Conservation (phyloP, 2,113 vertebrate species). For the Etheostoma spectabile region DNA sequence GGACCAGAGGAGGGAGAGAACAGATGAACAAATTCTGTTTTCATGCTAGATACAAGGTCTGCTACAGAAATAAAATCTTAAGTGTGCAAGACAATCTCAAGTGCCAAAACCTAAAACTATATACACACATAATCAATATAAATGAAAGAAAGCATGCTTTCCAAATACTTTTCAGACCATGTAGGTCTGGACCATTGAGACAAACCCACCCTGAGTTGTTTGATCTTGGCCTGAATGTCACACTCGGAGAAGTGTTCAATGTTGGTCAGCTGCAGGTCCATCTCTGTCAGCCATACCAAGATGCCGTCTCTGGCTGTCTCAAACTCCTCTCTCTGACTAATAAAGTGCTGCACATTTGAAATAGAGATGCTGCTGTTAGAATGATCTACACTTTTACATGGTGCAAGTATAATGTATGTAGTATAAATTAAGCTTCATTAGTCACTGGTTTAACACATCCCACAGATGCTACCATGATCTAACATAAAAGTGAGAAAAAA, state of each 20-base stretch:
- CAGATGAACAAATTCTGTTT: conserved; percentile 5
- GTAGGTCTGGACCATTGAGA: not conserved
- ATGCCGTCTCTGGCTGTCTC: conserved; percentile 94
- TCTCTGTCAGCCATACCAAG: conserved; percentile 97
- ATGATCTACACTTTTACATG: not conserved
- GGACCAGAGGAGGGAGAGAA: not conserved
- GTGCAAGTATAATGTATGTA: not conserved
- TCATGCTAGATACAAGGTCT: conserved; percentile 3
- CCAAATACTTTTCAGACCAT: not conserved
- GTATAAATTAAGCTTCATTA: not conserved
- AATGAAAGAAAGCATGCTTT: not conserved
- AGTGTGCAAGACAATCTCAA: not conserved
- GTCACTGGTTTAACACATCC: not conserved
- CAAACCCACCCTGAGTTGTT: conserved; percentile 92
- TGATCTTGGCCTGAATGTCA: conserved; percentile 97
- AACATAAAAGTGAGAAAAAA: not conserved
- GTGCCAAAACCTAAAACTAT: too few relatives aligned
- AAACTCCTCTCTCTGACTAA: conserved; percentile 96
- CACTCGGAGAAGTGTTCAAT: conserved; percentile 99
- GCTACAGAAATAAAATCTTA: not conserved
- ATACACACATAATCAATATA: not conserved
- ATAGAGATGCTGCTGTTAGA: conserved; percentile 15
- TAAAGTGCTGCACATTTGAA: conserved; percentile 90
- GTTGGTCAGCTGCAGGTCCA: conserved; percentile 98
- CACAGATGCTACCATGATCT: not conserved